Base-by-base conservation (phyloP, 2,888 invertebrate species). In the Empis stercorea region DNA sequence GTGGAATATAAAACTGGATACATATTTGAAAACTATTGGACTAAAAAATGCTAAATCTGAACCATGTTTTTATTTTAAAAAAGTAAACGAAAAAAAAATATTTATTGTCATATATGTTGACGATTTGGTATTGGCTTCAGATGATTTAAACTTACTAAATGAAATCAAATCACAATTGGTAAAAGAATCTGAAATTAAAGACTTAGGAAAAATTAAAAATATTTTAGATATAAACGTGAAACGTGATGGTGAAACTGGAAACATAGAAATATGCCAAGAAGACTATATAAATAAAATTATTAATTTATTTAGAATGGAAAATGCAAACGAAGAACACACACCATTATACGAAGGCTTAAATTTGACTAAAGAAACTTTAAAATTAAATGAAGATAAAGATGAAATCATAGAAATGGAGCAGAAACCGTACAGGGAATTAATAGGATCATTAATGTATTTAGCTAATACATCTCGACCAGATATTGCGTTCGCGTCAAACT, bases 1-100 rank as follows among this genome's bases (percentile, higher is more conserved):
- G 2, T 45, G 48, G 48, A 20, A 48, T 20, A 10, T 30, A n/a
- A 48, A 40, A 9, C 9, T 46, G 2, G 38, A 38, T 14, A 36
- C 2, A 5, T 16, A 43, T 34, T 10, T 48, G 30, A 32, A 43
- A 16, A n/a, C 10, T 6, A 45, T 48, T 30, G 7, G 11, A 9
- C 20, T 46, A n/a, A n/a, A n/a, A n/a, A n/a, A n/a, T n/a, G n/a
- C n/a, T n/a, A n/a, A n/a, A n/a, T n/a, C n/a, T n/a, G n/a, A n/a
- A n/a, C n/a, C n/a, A n/a, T n/a, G n/a, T n/a, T n/a, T n/a, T 15
- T 36, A 40, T 15, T 32, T 39, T n/a, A n/a, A n/a, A n/a, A n/a
- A n/a, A n/a, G n/a, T n/a, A n/a, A n/a, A n/a, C n/a, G n/a, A n/a
- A n/a, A n/a, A n/a, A n/a, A n/a, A n/a, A 16, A 3, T 32, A 10